Base-by-base conservation (phyloP, 2,113 vertebrate genomes). In the Oxyura jamaicensis region DNA sequence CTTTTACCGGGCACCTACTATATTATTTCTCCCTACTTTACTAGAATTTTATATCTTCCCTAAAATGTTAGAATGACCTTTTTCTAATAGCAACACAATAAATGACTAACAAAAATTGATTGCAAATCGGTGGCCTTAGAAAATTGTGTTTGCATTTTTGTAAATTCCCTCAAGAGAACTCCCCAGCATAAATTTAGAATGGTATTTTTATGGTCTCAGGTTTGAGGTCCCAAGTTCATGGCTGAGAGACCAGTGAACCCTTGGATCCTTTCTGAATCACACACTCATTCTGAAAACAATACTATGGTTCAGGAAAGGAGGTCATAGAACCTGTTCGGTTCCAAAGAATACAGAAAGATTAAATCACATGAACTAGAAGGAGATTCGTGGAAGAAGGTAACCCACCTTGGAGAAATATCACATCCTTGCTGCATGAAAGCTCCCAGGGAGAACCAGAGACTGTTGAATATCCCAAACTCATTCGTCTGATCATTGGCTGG, bases 341-440 rank as follows among this genome's bases (percentile, higher is more conserved):
- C 52, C 87, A 91, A 82, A 87, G 56, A 68, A 86, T 1, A 2
- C 26, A 39, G 82, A 83, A 85, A 67, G n/a, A 68, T 81, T 63
- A 83, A 95, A 41, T 35, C 13, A 60, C 3, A 1, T 3, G 2
- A 75, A 88, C n/a, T 25, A 83, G 82, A 92, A 63, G 28, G 31
- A 39, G 17, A 25, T n/a, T 94, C 17, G n/a, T 0, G 11, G 60
- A 25, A 52, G 56, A 74, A 91, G 92, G 84, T 58, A 74, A 97
- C 98, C 96, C 96, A 99, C 99, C 99, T 99, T 96, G 99, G 99
- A 65, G 99, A 99, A 96, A 99, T 99, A 95, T 99, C 99, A 86
- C 99, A 99, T 96, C 99, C 99, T 97, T 99, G 99, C 97, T 99
- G 99, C 99, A 99, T 99, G 97, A 99, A 99, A 81, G 99, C 99